Conservation (phyloP, 1,140 invertebrate genomes). For the Lysiphlebus fabarum region DNA sequence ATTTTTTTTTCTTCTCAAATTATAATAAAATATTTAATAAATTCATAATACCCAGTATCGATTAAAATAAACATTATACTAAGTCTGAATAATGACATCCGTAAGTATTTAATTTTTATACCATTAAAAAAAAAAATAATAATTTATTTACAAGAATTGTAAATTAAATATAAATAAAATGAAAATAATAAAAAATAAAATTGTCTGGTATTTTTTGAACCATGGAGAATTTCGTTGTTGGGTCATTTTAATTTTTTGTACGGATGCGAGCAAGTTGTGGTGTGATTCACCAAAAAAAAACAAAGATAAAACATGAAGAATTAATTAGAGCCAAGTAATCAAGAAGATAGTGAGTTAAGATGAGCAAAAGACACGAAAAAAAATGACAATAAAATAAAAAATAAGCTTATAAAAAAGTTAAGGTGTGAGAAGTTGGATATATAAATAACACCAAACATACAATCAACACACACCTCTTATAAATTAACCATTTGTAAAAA, state of each 20-base stretch:
- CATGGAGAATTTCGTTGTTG: background rate
- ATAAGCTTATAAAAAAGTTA: slow-evolving; percentile 46
- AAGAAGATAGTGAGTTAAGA: slow-evolving; percentile 42
- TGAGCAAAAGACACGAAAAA: slow-evolving; percentile 46
- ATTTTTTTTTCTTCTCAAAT: too few relatives aligned
- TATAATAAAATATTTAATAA: too few relatives aligned
- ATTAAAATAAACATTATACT: too few relatives aligned
- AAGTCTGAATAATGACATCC: too few relatives aligned
- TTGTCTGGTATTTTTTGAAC: slow-evolving; percentile 5
- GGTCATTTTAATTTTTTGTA: background rate
- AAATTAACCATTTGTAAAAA: slow-evolving; percentile 22
- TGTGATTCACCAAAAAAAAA: slow-evolving; percentile 35
- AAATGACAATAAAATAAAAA: slow-evolving; percentile 30
- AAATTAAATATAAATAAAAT: background rate
- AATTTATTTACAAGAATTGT: too few relatives aligned
- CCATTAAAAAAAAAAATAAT: too few relatives aligned
- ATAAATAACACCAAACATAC: slow-evolving; percentile 49
- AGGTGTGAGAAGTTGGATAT: slow-evolving; percentile 28
- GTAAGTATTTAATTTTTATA: too few relatives aligned
- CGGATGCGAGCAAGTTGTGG: slow-evolving; percentile 1
- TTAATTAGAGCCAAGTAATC: slow-evolving; percentile 53
- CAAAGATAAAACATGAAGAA: slow-evolving; percentile 51
- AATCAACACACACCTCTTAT: slow-evolving; percentile 49
- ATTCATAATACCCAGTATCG: too few relatives aligned
- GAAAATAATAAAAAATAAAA: slow-evolving; percentile 1